Base-by-base conservation (phyloP, 2,113 vertebrate genomes). In the Heteronetta atricapilla region DNA sequence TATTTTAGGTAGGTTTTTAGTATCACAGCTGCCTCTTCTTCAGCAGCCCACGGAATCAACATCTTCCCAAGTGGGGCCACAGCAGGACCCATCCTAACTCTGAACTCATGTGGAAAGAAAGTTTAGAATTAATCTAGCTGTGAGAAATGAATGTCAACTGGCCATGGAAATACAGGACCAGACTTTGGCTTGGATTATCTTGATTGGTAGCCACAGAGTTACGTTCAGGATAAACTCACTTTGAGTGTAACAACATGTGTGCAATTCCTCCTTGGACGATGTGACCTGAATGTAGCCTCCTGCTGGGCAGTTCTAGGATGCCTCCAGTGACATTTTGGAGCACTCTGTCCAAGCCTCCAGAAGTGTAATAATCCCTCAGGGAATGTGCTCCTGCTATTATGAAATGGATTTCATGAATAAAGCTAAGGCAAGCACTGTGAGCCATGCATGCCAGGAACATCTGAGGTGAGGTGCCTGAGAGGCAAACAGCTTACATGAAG, bases 91-190 rank as follows among this genome's bases (percentile, higher is more conserved):
- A 3, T 84, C 44, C 40, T 92, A 88, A 50, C 40, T 14, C 8
- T 33, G 48, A 91, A 81, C 17, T 94, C 38, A 36, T 38, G 21
- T 17, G 48, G 56, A 88, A 93, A 83, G 68, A 70, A 86, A 86
- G 48, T 36, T 68, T 64, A 90, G 33, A 84, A 78, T 76, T 84
- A 88, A 87, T 56, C 48, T 69, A n/a, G 79, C 34, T 40, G 22
- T 78, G 72, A 86, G n/a, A 93, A 86, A 78, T 42, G 8, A 84
- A 75, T 16, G 50, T 67, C 75, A 89, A 69, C 44, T 89, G 74
- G 36, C 31, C 15, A 29, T 66, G 59, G 83, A 89, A 90, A 66
- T 68, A 69, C 0, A 0, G 12, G 17, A 9, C 11, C 50, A 76
- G 67, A 40, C 11, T 76, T 70, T 33, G 62, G 29, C 68, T 63